phyloP scores from a whole-genome alignment of 2,797 vertebrate genomes.

The Diplodus puntazzo region DNA sequence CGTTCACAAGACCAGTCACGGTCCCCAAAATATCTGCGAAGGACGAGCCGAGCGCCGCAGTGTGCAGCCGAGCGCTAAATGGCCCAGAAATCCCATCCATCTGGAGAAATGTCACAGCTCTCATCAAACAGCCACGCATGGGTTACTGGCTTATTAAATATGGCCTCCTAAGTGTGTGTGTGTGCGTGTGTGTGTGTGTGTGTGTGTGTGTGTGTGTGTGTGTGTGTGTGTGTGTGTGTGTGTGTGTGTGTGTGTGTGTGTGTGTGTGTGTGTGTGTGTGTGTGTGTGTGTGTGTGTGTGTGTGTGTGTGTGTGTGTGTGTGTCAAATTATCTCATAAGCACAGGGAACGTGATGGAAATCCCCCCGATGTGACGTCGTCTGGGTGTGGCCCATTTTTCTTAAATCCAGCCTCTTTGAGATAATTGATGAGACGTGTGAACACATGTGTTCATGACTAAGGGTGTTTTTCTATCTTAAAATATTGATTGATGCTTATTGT shows the following conservation, averaged over 20 bases:
- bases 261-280: not conserved
- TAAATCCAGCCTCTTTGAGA: too few relatives aligned
- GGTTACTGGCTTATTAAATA: slow-evolving; percentile 64
- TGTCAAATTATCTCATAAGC: not conserved
- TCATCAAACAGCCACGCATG: slow-evolving; percentile 53
- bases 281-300: slow-evolving; percentile 6
- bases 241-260: slow-evolving; percentile 11
- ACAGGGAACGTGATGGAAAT: slow-evolving; percentile 29
- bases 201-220: not conserved
- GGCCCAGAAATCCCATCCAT: slow-evolving; percentile 71
- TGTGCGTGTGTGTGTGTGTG: slow-evolving; percentile 11
- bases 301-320: slow-evolving; percentile 13
- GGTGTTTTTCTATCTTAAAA: too few relatives aligned
- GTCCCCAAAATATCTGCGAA: slow-evolving; percentile 56
- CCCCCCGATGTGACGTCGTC: not conserved
- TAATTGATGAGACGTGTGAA: too few relatives aligned
- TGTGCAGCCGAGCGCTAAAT: slow-evolving; percentile 42
- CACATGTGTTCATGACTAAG: too few relatives aligned
- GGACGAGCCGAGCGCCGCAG: slow-evolving; percentile 23
- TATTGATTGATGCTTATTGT: too few relatives aligned
- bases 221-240: slow-evolving; percentile 15
- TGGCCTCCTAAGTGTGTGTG: not conserved
- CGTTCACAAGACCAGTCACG: slow-evolving; percentile 59
- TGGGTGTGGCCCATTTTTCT: too few relatives aligned
- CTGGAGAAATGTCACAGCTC: slow-evolving; percentile 62